phyloP scores from a whole-genome alignment of 2,797 vertebrate species.

The Meda fulgida region DNA sequence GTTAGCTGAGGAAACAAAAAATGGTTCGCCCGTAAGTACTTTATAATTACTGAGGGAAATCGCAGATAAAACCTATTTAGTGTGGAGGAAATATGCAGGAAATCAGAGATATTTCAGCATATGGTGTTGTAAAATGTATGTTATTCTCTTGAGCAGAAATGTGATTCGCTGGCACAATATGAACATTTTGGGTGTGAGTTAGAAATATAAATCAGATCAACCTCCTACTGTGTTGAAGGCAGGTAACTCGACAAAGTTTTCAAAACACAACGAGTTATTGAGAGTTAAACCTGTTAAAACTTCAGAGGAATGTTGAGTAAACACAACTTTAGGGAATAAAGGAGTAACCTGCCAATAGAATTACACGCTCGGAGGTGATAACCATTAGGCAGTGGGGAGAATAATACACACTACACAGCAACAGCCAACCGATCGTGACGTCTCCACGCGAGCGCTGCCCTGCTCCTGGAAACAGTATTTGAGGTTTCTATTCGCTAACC shows the following conservation, averaged over 20 bases:
- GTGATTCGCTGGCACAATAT: slow-evolving; percentile 1
- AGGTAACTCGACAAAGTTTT: slow-evolving; percentile 32
- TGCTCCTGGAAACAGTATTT: slow-evolving; percentile 85
- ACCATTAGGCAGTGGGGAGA: slow-evolving; percentile 68
- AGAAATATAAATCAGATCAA: slow-evolving; percentile 37
- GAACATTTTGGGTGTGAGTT: slow-evolving; percentile 30
- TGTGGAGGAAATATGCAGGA: slow-evolving; percentile 14
- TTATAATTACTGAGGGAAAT: slow-evolving; percentile 43
- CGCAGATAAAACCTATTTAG: slow-evolving; percentile 28
- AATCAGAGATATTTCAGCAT: slow-evolving; percentile 18
- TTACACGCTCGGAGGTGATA: slow-evolving; percentile 58
- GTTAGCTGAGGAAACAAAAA: slow-evolving; percentile 40
- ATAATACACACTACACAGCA: slow-evolving; percentile 78
- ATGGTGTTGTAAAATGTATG: neutral
- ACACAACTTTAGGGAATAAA: slow-evolving; percentile 60
- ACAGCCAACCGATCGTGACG: slow-evolving; percentile 84
- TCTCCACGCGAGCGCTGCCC: slow-evolving; percentile 82
- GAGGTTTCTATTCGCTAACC: slow-evolving; percentile 84
- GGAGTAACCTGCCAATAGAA: slow-evolving; percentile 60
- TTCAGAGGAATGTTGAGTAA: slow-evolving; percentile 48
- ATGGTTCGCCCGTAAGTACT: slow-evolving; percentile 23
- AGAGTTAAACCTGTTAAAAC: slow-evolving; percentile 32
- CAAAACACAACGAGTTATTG: slow-evolving; percentile 10
- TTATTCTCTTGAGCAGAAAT: slow-evolving; percentile 33
- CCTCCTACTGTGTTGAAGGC: slow-evolving; percentile 30